phyloP scores from a whole-genome alignment of 2,113 vertebrate species.

The Leptobrachium leishanense region DNA sequence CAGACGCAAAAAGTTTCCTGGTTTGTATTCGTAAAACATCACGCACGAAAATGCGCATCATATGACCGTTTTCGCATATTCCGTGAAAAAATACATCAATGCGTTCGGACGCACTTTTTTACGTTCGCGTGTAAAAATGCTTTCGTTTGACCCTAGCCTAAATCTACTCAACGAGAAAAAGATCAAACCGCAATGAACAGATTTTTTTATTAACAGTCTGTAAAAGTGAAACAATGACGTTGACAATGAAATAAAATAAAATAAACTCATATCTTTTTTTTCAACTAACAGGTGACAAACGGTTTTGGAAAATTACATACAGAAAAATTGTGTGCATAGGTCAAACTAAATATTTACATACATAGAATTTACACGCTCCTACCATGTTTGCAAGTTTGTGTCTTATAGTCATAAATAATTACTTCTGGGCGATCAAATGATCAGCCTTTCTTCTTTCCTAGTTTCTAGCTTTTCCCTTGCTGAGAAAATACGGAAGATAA shows the following conservation, averaged over 20 bases:
- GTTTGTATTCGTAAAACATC: no score
- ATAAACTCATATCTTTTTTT: neutral
- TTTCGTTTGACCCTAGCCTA: no score
- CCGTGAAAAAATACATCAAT: no score
- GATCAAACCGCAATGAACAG: slow-evolving; percentile 7
- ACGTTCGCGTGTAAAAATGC: no score
- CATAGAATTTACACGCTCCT: slow-evolving; percentile 31
- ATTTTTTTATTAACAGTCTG: slow-evolving; percentile 38
- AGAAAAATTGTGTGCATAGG: slow-evolving; percentile 35
- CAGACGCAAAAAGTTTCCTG: no score
- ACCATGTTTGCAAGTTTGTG: slow-evolving; percentile 7
- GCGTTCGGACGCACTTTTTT: no score
- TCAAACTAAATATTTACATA: slow-evolving; percentile 40
- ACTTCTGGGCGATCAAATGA: neutral
- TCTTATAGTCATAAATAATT: slow-evolving; percentile 31
- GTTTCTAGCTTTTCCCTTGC: neutral
- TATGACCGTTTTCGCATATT: no score
- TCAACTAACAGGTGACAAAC: slow-evolving; percentile 23
- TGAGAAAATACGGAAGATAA: slow-evolving; percentile 4
- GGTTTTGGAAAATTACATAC: slow-evolving; percentile 21
- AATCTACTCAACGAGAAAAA: no score
- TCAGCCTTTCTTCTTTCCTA: neutral
- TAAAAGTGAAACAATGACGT: slow-evolving; percentile 39
- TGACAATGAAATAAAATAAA: slow-evolving; percentile 12
- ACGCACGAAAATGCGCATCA: no score